A percentile compares a stretch with the other conserved stretches of the same genome.
phyloP scores from a whole-genome alignment of 2,888 invertebrate species.

The Chymomyza amoena region DNA sequence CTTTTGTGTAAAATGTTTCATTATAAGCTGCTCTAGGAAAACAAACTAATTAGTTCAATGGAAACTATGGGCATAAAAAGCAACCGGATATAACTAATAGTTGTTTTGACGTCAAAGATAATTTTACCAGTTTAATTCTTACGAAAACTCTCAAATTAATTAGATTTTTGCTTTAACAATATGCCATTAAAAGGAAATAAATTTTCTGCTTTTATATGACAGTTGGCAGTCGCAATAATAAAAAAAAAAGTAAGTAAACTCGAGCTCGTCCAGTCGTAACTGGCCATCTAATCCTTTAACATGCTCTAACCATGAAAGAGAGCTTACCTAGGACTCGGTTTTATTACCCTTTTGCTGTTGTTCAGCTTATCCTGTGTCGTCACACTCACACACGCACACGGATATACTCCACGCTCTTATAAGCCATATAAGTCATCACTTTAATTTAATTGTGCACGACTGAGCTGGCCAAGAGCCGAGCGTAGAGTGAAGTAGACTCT shows the following conservation, averaged over 20 bases:
- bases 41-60: too few relatives aligned
- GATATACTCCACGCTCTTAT: background rate
- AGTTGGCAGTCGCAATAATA: background rate
- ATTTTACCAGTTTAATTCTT: too few relatives aligned
- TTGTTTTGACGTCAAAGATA: too few relatives aligned
- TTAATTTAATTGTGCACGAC: slow-evolving; percentile 69
- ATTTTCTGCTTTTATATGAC: too few relatives aligned
- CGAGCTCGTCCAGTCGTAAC: background rate
- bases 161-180: too few relatives aligned
- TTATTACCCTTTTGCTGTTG: background rate
- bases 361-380: background rate
- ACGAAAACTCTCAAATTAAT: too few relatives aligned
- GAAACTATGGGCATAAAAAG: too few relatives aligned
- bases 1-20: too few relatives aligned
- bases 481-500: too few relatives aligned
- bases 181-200: too few relatives aligned
- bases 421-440: slow-evolving; percentile 65
- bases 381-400: background rate
- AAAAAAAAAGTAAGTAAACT: background rate
- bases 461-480: slow-evolving; percentile 52
- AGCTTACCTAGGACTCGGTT: background rate
- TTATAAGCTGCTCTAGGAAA: too few relatives aligned
- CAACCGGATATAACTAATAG: too few relatives aligned
- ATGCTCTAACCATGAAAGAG: background rate
- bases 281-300: background rate